A percentile compares a stretch with the other conserved stretches of the same genome.
Evolutionary conservation across 2,113 vertebrate genomes (phyloP).

Genomic region (Malurus cyaneus): DNA sequence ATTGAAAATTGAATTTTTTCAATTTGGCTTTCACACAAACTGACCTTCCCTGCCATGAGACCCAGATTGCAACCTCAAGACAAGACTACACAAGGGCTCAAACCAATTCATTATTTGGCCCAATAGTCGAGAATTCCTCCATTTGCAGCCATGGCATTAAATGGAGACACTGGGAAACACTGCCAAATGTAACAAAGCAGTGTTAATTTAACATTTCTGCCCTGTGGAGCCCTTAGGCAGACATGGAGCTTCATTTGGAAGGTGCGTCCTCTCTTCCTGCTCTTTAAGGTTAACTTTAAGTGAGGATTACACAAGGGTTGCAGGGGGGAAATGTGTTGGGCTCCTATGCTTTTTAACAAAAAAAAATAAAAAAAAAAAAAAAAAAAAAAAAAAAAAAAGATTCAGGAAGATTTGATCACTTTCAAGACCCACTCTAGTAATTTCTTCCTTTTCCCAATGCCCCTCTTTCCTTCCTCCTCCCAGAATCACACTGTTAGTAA

Average conservation of each 20-base stretch:
- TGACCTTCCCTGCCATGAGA: background rate
- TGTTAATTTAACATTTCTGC: background rate
- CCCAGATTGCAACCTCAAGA: background rate
- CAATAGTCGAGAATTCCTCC: background rate
- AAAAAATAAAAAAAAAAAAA: background rate
- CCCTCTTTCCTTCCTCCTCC: background rate
- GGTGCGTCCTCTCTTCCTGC: background rate
- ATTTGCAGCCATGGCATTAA: background rate
- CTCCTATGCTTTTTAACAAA: background rate
- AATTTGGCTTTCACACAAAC: background rate
- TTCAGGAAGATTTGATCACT: background rate
- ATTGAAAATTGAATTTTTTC: background rate
- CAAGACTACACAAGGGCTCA: background rate
- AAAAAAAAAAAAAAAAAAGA: background rate
- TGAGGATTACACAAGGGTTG: background rate
- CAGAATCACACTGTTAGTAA: background rate
- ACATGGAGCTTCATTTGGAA: background rate
- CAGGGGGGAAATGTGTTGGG: background rate
- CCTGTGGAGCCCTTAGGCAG: background rate
- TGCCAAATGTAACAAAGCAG: background rate
- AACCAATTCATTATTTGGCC: background rate
- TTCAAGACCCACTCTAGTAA: background rate
- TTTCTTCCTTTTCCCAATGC: background rate
- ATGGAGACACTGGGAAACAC: background rate
- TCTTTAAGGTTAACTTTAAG: background rate